phyloP scores from a whole-genome alignment of 2,888 invertebrate genomes.

The Spilosoma lubricipeda region DNA sequence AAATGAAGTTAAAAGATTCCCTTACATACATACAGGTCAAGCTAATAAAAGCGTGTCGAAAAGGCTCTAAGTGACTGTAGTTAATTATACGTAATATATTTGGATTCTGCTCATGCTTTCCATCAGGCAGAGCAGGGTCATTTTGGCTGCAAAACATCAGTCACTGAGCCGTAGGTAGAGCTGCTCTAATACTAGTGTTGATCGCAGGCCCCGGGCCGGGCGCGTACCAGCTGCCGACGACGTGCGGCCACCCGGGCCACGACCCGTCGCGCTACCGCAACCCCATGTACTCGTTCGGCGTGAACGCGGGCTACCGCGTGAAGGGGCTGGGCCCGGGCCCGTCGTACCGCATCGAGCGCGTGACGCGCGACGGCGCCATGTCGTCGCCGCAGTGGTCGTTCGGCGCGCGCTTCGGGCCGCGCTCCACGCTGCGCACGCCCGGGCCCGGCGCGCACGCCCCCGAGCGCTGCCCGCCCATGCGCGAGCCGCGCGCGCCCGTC shows the following conservation, averaged over 20 bases:
- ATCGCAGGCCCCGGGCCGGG: conserved; percentile 89
- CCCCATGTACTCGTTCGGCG: conserved; percentile 88
- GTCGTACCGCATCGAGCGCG: conserved; percentile 75
- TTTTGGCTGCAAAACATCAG: no score
- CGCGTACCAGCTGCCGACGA: conserved; percentile 87
- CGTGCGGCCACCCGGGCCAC: conserved; percentile 87
- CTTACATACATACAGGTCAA: no score
- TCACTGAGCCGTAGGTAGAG: no score
- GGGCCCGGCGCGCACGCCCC: conserved; percentile 89
- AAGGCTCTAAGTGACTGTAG: no score
- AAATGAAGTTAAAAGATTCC: no score
- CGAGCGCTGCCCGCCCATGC: conserved; percentile 85
- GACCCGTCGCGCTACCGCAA: conserved; percentile 87
- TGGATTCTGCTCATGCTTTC: no score
- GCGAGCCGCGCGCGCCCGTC: conserved; percentile 83
- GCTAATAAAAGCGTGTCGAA: no score
- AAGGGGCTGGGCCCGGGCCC: conserved; percentile 81
- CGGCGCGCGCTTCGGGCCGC: conserved; percentile 68
- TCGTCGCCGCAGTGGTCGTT: conserved; percentile 86
- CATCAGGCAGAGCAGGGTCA: no score
- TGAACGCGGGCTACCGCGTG: conserved; percentile 73
- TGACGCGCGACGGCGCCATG: conserved; percentile 73
- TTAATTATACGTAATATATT: no score
- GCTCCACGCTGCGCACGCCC: conserved; percentile 74
- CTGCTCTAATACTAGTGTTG: no score